Evolutionary conservation across 2,113 vertebrate genomes (phyloP).

Genomic region (Nyctereutes procyonoides): DNA sequence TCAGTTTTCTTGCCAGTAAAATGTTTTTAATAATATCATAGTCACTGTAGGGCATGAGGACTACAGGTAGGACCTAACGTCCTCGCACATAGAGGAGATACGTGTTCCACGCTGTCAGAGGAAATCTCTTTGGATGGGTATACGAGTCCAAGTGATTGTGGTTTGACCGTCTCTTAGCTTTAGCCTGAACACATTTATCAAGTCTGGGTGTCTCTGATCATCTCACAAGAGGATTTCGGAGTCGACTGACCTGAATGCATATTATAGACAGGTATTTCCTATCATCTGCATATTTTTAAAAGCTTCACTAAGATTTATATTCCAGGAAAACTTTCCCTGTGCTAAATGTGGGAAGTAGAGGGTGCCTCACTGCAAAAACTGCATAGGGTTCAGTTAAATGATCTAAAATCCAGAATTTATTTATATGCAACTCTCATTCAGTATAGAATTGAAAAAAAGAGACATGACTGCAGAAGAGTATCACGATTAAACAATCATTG

Average conservation of each 20-base stretch:
- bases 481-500: not conserved
- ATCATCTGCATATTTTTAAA: not conserved
- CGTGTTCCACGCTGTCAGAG: not conserved
- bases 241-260: not conserved
- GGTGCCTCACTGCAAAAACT: not conserved
- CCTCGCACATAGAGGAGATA: not conserved
- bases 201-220: not conserved
- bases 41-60: not conserved
- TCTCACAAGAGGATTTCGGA: conserved; percentile 24
- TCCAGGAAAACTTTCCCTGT: not conserved
- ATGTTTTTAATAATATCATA: not conserved
- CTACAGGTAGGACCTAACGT: not conserved
- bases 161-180: conserved; percentile 36
- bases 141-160: not conserved
- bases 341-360: not conserved
- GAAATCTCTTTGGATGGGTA: not conserved
- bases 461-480: not conserved
- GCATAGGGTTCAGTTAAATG: not conserved
- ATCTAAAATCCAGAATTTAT: not conserved
- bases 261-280: not conserved
- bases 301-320: conserved; percentile 10
- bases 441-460: not conserved
- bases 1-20: not conserved
- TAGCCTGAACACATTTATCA: conserved; percentile 24
- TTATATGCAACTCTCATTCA: not conserved